Evolutionary conservation across 2,888 invertebrate genomes (phyloP).

Genomic region (Agrypnus murinus): DNA sequence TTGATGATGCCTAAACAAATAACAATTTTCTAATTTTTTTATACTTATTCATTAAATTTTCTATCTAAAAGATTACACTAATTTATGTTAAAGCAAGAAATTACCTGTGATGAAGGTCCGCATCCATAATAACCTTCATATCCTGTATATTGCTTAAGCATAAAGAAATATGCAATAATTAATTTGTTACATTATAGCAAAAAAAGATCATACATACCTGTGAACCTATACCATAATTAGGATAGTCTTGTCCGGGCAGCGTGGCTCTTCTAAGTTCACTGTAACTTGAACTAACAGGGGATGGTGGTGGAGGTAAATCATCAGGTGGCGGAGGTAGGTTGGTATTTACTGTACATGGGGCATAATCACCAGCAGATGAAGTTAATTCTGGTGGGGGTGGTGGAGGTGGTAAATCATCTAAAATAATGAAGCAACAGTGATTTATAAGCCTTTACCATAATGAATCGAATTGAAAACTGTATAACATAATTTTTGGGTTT

Average conservation of each 20-base stretch:
- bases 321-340: conserved; percentile 73
- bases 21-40: conserved; percentile 10
- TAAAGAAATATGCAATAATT: conserved; percentile 49
- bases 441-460: conserved; percentile 31
- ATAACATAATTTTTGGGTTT: too few species aligned
- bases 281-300: conserved; percentile 93
- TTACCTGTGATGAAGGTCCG: conserved; percentile 72
- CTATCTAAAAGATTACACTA: neutral
- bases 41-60: neutral
- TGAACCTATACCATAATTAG: conserved; percentile 81
- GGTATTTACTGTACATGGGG: conserved; percentile 69
- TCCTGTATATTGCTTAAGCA: conserved; percentile 60
- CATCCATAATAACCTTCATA: conserved; percentile 66
- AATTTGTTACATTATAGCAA: neutral
- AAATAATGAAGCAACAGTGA: conserved; percentile 50
- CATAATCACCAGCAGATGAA: conserved; percentile 69
- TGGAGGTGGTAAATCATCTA: conserved; percentile 77
- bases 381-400: conserved; percentile 76
- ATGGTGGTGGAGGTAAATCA: conserved; percentile 87
- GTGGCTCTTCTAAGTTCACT: conserved; percentile 90
- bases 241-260: conserved; percentile 73
- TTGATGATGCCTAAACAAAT: conserved; percentile 74
- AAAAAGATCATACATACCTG: conserved; percentile 71
- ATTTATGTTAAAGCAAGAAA: neutral
- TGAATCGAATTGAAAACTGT: too few species aligned